Percentiles rank a stretch among this genome's conserved stretches.
phyloP scores from a whole-genome alignment of 2,113 vertebrate species.

The Hypocryptadius cinnamomeus region DNA sequence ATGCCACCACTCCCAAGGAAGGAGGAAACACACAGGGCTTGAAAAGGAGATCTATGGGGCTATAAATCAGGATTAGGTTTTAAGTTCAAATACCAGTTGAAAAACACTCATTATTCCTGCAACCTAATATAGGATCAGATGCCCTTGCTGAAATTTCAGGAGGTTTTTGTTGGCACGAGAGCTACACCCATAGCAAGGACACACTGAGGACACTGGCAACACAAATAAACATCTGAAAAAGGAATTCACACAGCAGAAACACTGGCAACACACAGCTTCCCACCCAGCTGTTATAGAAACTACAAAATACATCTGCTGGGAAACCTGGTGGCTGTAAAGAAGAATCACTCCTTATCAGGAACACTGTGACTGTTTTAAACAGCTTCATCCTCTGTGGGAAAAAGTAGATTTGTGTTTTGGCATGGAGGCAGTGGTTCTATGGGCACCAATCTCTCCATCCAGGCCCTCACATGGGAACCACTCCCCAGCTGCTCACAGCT shows the following conservation, averaged over 20 bases:
- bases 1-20: background rate
- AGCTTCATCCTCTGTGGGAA: background rate
- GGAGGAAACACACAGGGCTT: background rate
- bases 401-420: background rate
- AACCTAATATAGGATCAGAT: background rate
- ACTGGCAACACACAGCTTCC: background rate
- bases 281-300: background rate
- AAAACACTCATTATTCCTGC: background rate
- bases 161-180: background rate
- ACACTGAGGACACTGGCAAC: background rate
- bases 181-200: background rate
- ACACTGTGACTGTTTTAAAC: background rate
- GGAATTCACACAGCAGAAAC: background rate
- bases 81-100: background rate
- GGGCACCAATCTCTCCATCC: background rate
- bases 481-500: too few relatives aligned
- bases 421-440: background rate
- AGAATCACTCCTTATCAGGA: background rate
- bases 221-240: background rate
- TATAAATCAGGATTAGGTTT: background rate
- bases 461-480: rapidly evolving
- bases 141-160: background rate
- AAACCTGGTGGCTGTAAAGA: background rate
- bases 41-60: background rate
- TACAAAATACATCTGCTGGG: background rate